phyloP scores from a whole-genome alignment of 2,797 vertebrate genomes.

The Muraenolepis orangiensis region DNA sequence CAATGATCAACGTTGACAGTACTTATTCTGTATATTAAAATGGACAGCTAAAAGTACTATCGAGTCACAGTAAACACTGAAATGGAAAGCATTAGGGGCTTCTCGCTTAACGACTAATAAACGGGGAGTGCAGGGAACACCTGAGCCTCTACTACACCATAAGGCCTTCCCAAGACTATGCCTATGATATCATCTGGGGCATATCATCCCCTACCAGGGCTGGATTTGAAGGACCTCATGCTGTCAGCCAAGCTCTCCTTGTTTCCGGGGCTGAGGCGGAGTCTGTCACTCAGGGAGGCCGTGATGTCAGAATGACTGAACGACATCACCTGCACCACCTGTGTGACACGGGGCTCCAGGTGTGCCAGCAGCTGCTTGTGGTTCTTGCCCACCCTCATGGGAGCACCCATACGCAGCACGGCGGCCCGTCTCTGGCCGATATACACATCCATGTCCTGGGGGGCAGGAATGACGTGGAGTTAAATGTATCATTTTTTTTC shows the following conservation, averaged over 20 bases:
- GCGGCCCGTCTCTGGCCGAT: slow-evolving; percentile 84
- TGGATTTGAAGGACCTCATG: slow-evolving; percentile 91
- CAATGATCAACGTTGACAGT: neutral
- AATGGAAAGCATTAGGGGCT: too few relatives aligned
- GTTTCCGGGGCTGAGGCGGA: slow-evolving; percentile 73
- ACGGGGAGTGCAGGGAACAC: neutral
- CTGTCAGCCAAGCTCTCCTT: slow-evolving; percentile 76
- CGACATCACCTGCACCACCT: slow-evolving; percentile 84
- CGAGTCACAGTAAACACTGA: neutral
- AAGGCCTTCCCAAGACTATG: neutral
- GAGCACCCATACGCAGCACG: slow-evolving; percentile 71
- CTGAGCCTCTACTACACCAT: neutral
- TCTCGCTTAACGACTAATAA: too few relatives aligned
- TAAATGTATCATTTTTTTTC: too few relatives aligned
- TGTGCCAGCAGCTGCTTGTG: slow-evolving; percentile 67
- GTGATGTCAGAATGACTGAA: slow-evolving; percentile 82
- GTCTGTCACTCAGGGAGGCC: slow-evolving; percentile 81
- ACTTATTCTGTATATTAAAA: neutral
- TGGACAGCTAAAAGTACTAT: neutral
- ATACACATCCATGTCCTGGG: slow-evolving; percentile 72
- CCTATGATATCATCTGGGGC: neutral
- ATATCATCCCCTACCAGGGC: slow-evolving; percentile 76
- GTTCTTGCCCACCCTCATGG: slow-evolving; percentile 52
- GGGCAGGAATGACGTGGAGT: neutral
- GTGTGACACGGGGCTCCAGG: slow-evolving; percentile 69